A percentile compares a stretch with the other conserved stretches of the same genome.
These are phyloP conservation scores for Lutraria rhynchaena DNA, from an alignment of 1,140 invertebrate species.

Conservation along the genomic window DNA sequence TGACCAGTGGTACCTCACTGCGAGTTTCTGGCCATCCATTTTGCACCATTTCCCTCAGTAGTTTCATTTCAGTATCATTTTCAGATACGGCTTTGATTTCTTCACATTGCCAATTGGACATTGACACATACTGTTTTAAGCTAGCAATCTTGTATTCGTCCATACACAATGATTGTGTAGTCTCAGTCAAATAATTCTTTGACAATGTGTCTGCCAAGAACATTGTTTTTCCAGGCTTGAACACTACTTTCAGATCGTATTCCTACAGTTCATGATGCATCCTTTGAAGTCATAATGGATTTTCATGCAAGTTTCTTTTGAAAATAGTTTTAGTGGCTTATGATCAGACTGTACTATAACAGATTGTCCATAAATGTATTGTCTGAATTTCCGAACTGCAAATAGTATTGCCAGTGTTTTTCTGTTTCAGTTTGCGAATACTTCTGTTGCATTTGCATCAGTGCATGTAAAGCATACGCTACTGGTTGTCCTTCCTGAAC, in stretches of 20 bases:
- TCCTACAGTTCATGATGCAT: too few species aligned
- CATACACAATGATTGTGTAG: too few species aligned
- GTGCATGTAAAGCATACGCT: conserved; percentile 80
- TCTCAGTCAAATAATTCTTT: too few species aligned
- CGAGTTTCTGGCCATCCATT: conserved; percentile 37
- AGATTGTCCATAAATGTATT: conserved; percentile 72
- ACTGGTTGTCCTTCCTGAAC: conserved; percentile 74
- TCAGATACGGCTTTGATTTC: neutral
- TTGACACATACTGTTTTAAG: too few species aligned
- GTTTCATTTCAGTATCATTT: neutral
- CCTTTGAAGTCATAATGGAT: conserved; percentile 48
- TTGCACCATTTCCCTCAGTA: too few species aligned
- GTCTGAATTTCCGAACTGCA: too few species aligned
- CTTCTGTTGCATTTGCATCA: conserved; percentile 81
- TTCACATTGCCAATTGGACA: neutral
- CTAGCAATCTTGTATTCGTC: neutral
- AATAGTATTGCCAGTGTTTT: conserved; percentile 77
- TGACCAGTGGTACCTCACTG: neutral
- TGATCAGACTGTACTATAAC: conserved; percentile 60
- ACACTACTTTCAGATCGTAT: too few species aligned
- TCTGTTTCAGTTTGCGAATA: conserved; percentile 84
- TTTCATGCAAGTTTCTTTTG: conserved; percentile 55
- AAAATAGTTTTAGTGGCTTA: conserved; percentile 65
- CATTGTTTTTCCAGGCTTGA: too few species aligned
- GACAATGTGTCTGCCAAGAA: too few species aligned